Conservation (phyloP, 2,797 vertebrate genomes). For the Aratinga solstitialis region DNA sequence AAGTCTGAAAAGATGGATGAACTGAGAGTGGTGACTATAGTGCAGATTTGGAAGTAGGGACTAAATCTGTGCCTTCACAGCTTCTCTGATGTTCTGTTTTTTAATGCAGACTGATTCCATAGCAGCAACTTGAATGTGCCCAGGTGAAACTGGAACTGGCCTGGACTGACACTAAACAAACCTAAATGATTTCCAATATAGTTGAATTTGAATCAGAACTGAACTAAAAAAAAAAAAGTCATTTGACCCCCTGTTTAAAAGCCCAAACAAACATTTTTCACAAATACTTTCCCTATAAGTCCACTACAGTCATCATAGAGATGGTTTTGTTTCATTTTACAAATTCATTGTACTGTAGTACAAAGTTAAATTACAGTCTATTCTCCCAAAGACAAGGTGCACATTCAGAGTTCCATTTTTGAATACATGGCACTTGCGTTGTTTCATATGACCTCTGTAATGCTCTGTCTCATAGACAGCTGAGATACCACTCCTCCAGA, state of each 20-base stretch:
- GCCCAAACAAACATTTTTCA: not conserved
- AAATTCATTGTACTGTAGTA: not conserved
- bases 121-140: not conserved
- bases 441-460: not conserved
- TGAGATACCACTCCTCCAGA: not conserved
- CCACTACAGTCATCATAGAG: not conserved
- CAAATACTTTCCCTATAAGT: not conserved
- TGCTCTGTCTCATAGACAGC: not conserved
- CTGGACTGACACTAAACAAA: not conserved
- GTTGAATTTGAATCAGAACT: not conserved
- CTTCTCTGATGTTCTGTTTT: not conserved
- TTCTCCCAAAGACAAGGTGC: not conserved
- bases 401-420: not conserved
- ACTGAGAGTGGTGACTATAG: not conserved
- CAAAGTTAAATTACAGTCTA: not conserved
- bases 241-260: not conserved
- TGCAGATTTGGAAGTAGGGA: not conserved
- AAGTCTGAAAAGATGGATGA: not conserved
- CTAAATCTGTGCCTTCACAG: not conserved
- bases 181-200: not conserved
- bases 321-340: not conserved
- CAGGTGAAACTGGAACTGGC: not conserved
- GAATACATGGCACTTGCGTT: not conserved
- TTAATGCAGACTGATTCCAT: not conserved
- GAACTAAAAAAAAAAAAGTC: not conserved